phyloP scores from a whole-genome alignment of 1,140 invertebrate genomes.

The Heliconius himera region DNA sequence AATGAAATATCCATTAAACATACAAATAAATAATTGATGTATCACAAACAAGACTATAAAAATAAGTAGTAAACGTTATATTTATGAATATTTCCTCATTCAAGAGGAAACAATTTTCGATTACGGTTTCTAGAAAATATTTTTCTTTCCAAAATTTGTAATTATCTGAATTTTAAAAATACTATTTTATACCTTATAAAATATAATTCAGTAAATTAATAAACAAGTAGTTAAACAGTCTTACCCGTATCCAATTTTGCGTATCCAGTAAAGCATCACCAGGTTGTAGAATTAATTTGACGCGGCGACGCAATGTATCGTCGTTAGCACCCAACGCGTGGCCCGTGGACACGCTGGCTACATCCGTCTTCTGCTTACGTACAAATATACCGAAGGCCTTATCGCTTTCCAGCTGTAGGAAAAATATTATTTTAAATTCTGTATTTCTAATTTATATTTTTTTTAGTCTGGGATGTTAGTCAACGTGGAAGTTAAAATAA shows the following conservation, averaged over 20 bases:
- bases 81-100: too few relatives aligned
- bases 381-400: slow-evolving; percentile 69
- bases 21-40: too few relatives aligned
- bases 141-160: too few relatives aligned
- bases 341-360: slow-evolving; percentile 56
- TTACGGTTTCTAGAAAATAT: too few relatives aligned
- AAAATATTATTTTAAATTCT: not conserved
- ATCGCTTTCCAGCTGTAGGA: slow-evolving; percentile 67
- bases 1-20: too few relatives aligned
- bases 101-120: too few relatives aligned
- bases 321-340: slow-evolving; percentile 56
- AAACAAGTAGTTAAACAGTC: not conserved
- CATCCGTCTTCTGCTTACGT: slow-evolving; percentile 58
- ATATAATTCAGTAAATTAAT: not conserved
- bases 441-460: not conserved
- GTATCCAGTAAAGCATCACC: slow-evolving; percentile 81
- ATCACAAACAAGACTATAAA: too few relatives aligned
- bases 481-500: too few relatives aligned
- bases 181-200: too few relatives aligned
- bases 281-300: slow-evolving; percentile 78
- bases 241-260: slow-evolving; percentile 81
- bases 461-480: too few relatives aligned
- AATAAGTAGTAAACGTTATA: too few relatives aligned
- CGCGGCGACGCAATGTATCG: slow-evolving; percentile 70
- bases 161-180: too few relatives aligned